Conservation (phyloP, 2,797 vertebrate genomes). For the Pipistrellus pygmaeus region DNA sequence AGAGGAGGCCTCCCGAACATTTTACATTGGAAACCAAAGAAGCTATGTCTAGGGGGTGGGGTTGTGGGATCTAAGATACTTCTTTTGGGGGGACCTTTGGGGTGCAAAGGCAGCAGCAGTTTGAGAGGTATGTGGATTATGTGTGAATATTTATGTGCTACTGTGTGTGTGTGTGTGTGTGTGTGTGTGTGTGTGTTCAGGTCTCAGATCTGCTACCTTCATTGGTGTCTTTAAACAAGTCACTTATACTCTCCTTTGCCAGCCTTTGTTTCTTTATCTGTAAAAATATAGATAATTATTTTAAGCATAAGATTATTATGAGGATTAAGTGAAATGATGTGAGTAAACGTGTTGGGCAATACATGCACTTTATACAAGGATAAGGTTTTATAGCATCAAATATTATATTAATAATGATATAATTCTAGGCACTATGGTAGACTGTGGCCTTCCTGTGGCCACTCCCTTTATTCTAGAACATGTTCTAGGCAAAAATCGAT, state of each 20-base stretch:
- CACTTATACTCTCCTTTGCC: background rate
- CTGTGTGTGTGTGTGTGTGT: background rate
- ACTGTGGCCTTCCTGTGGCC: background rate
- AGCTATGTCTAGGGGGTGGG: background rate
- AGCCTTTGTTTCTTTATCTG: conserved; percentile 10
- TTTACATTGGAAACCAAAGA: background rate
- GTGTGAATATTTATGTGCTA: background rate
- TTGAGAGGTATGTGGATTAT: background rate
- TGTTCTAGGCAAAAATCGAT: conserved; percentile 32
- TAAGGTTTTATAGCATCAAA: background rate
- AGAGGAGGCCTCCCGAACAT: background rate
- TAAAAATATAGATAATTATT: background rate
- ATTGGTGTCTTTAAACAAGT: conserved; percentile 6
- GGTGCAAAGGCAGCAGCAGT: background rate
- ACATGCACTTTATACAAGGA: background rate
- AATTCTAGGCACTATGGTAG: conserved; percentile 26
- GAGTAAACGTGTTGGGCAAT: background rate
- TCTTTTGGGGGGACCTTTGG: background rate
- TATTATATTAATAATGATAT: background rate
- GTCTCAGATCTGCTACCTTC: background rate
- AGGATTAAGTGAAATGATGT: conserved; percentile 8
- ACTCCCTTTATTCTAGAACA: background rate
- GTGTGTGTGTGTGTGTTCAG: background rate
- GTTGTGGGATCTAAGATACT: background rate
- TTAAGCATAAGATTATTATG: background rate